Conservation (phyloP, 92 coral and sea anemone genomes). For the Epizoanthus ramosus region DNA sequence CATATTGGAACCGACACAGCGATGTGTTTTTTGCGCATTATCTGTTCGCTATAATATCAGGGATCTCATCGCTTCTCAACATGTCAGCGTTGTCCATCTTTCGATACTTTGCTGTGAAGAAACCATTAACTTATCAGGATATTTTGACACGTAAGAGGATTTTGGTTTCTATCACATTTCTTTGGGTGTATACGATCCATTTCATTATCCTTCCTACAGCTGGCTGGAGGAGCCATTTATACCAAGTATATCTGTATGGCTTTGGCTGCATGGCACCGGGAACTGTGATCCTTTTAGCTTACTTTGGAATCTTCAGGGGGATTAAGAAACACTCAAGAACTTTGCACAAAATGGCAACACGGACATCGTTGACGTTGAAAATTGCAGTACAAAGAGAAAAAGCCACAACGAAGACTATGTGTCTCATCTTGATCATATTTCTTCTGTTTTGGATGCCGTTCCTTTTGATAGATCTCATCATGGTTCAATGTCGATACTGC, state of each 20-base stretch:
- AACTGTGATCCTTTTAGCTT: constrained; percentile 57
- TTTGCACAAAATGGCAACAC: constrained; percentile 47
- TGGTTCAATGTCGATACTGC: constrained; percentile 77
- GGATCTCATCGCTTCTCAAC: constrained; percentile 70
- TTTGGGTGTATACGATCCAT: constrained; percentile 67
- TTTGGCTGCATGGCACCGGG: constrained; percentile 77
- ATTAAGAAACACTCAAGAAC: constrained; percentile 71
- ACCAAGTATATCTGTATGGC: constrained; percentile 71
- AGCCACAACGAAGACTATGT: constrained; percentile 85
- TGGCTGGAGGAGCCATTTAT: constrained; percentile 57
- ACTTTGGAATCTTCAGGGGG: constrained; percentile 62
- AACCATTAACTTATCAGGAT: constrained; percentile 64
- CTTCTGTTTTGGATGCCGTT: constrained; percentile 84
- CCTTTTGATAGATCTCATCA: constrained; percentile 63
- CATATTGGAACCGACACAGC: constrained; percentile 63
- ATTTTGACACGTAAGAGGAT: constrained; percentile 55
- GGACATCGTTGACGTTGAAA: constrained; percentile 61
- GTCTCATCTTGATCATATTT: constrained; percentile 65
- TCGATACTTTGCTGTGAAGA: constrained; percentile 73
- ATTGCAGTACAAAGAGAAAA: constrained; percentile 77
- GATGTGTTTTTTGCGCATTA: constrained; percentile 68
- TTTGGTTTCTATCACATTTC: constrained; percentile 38
- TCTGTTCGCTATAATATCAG: constrained; percentile 74
- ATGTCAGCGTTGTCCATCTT: constrained; percentile 68
- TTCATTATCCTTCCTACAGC: constrained; percentile 54